Percentiles rank a stretch among this genome's conserved stretches.
Conservation (phyloP, 37 sponge, comb jelly and placozoan species). For the Theonella swinhoei region DNA sequence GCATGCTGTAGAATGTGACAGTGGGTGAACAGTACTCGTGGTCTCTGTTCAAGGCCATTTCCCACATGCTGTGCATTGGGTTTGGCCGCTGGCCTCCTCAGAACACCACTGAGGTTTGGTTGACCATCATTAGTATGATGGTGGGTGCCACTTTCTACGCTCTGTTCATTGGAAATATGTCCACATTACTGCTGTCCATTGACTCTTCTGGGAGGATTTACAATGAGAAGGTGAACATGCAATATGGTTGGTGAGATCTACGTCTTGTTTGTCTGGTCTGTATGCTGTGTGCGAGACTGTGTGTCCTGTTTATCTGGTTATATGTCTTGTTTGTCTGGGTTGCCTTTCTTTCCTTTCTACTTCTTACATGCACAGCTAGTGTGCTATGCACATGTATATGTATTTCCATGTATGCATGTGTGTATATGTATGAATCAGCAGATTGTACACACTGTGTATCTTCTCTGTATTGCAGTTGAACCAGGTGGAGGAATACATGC, state of each 20-base stretch:
- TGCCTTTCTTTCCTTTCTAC: too few relatives aligned
- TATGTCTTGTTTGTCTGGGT: too few relatives aligned
- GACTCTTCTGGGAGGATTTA: conserved; percentile 61
- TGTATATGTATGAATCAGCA: neutral
- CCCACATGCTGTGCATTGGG: conserved; percentile 73
- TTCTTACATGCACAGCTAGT: too few relatives aligned
- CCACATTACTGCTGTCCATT: conserved; percentile 53
- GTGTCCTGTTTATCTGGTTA: too few relatives aligned
- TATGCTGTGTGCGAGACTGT: too few relatives aligned
- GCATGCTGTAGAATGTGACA: conserved; percentile 32
- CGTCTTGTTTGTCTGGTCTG: too few relatives aligned
- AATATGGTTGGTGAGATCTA: too few relatives aligned
- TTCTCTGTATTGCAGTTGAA: conserved; percentile 25
- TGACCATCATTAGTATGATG: conserved; percentile 71
- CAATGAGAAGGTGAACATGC: conserved; percentile 50
- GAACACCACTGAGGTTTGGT: conserved; percentile 59
- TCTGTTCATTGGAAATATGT: conserved; percentile 67
- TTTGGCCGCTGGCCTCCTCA: conserved; percentile 71
- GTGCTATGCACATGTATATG: neutral
- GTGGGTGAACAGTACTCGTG: conserved; percentile 57
- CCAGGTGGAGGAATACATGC: conserved; percentile 76
- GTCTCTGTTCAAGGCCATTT: conserved; percentile 72
- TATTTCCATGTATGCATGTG: neutral
- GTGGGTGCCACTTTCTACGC: conserved; percentile 70
- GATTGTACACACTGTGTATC: neutral